These are phyloP conservation scores for Caenorhabditis sp. DNA, from an alignment of 2,888 invertebrate species.

Conservation along the genomic window DNA sequence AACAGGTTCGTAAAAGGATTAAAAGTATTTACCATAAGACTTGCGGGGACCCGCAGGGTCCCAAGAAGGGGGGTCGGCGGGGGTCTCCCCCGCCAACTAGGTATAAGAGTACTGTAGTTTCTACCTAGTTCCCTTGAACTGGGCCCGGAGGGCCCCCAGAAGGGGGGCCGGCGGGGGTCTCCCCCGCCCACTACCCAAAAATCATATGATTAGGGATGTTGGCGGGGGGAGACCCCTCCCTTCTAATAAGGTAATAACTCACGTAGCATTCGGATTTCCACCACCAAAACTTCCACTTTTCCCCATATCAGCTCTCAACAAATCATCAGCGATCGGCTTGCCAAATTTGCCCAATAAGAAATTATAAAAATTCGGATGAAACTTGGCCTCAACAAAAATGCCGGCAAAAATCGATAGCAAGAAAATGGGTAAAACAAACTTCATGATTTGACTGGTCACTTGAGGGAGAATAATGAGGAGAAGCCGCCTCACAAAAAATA, in stretches of 20 bases:
- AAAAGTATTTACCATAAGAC: neutral
- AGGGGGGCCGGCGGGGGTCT: no score
- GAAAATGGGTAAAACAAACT: no score
- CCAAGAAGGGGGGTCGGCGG: neutral
- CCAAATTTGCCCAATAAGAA: constrained; percentile 36
- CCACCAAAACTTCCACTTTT: constrained; percentile 39
- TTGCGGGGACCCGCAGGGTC: neutral
- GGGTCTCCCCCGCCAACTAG: neutral
- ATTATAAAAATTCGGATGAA: constrained; percentile 35
- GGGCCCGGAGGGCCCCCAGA: no score
- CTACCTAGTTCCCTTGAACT: no score
- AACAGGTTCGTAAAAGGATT: neutral
- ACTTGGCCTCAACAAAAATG: constrained; percentile 18
- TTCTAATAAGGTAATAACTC: constrained; percentile 6
- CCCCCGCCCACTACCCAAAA: neutral
- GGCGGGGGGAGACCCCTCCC: neutral
- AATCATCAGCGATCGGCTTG: constrained; percentile 40
- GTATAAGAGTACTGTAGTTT: no score
- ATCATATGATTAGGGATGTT: no score
- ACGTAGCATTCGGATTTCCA: constrained; percentile 42
- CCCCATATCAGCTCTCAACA: constrained; percentile 33
- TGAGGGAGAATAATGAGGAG: no score
- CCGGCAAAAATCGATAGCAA: no score
- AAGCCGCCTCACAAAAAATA: no score
- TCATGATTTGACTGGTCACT: no score